A percentile compares a stretch with the other conserved stretches of the same genome.
These are phyloP conservation scores for Rhabdornis inornatus DNA, from an alignment of 2,113 vertebrate species.

Conservation along the genomic window DNA sequence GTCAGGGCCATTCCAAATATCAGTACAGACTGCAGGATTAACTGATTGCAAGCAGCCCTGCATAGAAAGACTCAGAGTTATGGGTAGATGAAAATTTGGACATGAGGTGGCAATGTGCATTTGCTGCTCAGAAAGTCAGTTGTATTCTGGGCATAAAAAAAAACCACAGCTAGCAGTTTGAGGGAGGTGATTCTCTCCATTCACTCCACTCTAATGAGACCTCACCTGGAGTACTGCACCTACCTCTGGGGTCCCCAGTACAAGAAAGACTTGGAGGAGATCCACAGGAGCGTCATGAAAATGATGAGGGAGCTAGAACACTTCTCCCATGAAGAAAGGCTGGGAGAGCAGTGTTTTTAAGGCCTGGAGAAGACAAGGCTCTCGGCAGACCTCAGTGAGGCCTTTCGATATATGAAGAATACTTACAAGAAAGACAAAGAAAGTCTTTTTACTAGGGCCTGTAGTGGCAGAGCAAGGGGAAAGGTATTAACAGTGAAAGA, in stretches of 20 bases:
- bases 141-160: background rate
- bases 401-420: background rate
- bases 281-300: background rate
- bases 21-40: background rate
- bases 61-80: background rate
- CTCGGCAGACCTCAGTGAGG: fast-evolving
- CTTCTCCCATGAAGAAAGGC: background rate
- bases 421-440: background rate
- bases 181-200: background rate
- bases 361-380: background rate
- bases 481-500: background rate
- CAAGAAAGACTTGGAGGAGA: background rate
- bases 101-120: too few relatives aligned
- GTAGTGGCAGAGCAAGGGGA: background rate
- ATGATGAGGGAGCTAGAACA: background rate
- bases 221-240: background rate
- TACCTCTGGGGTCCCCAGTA: background rate
- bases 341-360: background rate
- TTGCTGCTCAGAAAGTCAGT: background rate
- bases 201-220: background rate
- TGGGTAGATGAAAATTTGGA: background rate
- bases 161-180: fast-evolving
- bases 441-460: background rate
- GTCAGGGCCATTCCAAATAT: background rate
- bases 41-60: background rate